phyloP scores from a whole-genome alignment of 2,888 invertebrate genomes.

The Dryobota labecula region DNA sequence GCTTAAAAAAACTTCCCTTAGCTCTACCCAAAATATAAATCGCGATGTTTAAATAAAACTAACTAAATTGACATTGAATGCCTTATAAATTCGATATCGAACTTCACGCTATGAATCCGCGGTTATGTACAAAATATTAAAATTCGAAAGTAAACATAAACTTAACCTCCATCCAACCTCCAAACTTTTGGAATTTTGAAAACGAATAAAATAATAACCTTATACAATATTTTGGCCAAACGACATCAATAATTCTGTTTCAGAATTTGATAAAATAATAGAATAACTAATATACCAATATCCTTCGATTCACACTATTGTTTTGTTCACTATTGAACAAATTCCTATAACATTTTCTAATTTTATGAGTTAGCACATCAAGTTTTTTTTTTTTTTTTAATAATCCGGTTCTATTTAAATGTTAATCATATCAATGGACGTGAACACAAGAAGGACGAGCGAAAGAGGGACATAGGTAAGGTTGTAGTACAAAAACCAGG shows the following conservation, averaged over 20 bases:
- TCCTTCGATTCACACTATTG: conserved; percentile 39
- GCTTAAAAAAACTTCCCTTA: conserved; percentile 1
- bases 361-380: not conserved
- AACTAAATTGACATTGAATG: conserved; percentile 62
- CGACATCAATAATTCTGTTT: conserved; percentile 20
- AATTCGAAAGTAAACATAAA: conserved; percentile 9
- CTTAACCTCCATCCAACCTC: conserved; percentile 15
- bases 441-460: conserved; percentile 18
- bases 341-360: not conserved
- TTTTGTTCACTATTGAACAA: conserved; percentile 7
- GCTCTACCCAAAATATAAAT: conserved; percentile 32
- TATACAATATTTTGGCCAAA: conserved; percentile 36
- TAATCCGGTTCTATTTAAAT: not conserved
- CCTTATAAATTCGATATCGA: conserved; percentile 60
- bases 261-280: conserved; percentile 20
- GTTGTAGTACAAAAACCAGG: not conserved
- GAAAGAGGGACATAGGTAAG: conserved; percentile 11
- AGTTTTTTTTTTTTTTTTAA: not conserved
- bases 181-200: conserved; percentile 39
- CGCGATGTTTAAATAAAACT: conserved; percentile 38
- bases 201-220: conserved; percentile 6
- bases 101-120: conserved; percentile 40
- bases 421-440: not conserved
- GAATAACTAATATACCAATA: conserved; percentile 5
- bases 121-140: conserved; percentile 34